phyloP scores from a whole-genome alignment of 2,113 vertebrate species.

The Gallinago jamesoni region DNA sequence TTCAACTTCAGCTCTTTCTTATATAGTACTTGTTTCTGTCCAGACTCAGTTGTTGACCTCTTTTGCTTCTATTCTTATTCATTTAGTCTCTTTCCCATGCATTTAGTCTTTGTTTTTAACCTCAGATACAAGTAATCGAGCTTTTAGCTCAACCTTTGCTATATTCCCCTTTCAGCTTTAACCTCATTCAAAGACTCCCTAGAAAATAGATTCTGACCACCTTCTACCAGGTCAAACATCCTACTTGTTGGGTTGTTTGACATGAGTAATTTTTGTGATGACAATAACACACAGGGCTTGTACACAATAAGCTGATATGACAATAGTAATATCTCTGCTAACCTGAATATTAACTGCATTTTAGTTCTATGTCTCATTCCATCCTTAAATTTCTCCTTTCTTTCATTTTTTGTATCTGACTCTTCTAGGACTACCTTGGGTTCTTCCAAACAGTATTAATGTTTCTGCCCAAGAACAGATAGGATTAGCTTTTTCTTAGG shows the following conservation, averaged over 20 bases:
- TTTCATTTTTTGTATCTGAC: background rate
- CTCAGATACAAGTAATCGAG: background rate
- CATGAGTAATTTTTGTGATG: background rate
- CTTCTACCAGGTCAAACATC: background rate
- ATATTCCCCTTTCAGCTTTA: background rate
- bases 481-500: background rate
- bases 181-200: background rate
- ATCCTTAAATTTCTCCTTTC: background rate
- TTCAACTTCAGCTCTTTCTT: background rate
- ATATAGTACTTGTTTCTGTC: background rate
- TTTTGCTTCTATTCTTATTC: background rate
- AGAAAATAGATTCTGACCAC: background rate
- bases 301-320: background rate
- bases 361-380: background rate
- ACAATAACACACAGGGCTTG: background rate
- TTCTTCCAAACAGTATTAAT: background rate
- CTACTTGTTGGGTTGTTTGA: background rate
- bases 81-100: background rate
- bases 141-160: background rate
- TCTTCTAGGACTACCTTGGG: background rate
- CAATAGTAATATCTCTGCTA: background rate
- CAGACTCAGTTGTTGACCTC: background rate
- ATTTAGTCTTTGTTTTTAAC: background rate
- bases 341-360: background rate
- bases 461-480: background rate